These are phyloP conservation scores for Stenolophus ochropezus DNA, from an alignment of 2,888 invertebrate genomes.

Conservation along the genomic window DNA sequence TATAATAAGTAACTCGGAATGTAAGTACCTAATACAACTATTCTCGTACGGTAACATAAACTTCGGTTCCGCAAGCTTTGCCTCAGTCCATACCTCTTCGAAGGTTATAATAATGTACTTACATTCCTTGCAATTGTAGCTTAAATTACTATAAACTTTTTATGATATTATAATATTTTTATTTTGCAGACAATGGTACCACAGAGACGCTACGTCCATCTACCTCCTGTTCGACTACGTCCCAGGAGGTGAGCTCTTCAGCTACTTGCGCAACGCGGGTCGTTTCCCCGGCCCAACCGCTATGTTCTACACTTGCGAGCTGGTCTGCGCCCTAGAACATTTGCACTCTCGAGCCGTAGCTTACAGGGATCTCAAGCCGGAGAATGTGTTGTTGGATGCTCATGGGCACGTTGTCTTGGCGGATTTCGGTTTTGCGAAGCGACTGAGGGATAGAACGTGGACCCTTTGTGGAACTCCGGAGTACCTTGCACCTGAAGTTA, in stretches of 20 bases:
- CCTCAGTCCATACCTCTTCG: too few species aligned
- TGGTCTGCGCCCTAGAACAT: slow-evolving; percentile 94
- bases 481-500: slow-evolving; percentile 97
- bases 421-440: slow-evolving; percentile 98
- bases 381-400: slow-evolving; percentile 92
- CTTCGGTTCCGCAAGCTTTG: too few species aligned
- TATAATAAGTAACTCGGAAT: too few species aligned
- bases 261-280: slow-evolving; percentile 94
- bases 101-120: too few species aligned
- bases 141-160: too few species aligned
- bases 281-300: slow-evolving; percentile 90
- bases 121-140: too few species aligned
- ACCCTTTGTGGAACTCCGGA: slow-evolving; percentile 98
- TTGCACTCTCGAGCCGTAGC: slow-evolving; percentile 88
- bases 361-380: slow-evolving; percentile 89
- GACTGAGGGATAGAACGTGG: slow-evolving; percentile 95
- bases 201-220: slow-evolving; percentile 91
- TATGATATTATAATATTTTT: too few species aligned
- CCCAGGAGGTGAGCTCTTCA: slow-evolving; percentile 97
- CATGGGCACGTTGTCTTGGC: slow-evolving; percentile 98
- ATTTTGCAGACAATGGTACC: slow-evolving; percentile 89
- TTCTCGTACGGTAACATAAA: too few species aligned
- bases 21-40: too few species aligned
- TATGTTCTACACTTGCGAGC: slow-evolving; percentile 96
- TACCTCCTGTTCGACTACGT: slow-evolving; percentile 99